phyloP scores from a whole-genome alignment of 2,797 vertebrate genomes.

The Vespertilio murinus region DNA sequence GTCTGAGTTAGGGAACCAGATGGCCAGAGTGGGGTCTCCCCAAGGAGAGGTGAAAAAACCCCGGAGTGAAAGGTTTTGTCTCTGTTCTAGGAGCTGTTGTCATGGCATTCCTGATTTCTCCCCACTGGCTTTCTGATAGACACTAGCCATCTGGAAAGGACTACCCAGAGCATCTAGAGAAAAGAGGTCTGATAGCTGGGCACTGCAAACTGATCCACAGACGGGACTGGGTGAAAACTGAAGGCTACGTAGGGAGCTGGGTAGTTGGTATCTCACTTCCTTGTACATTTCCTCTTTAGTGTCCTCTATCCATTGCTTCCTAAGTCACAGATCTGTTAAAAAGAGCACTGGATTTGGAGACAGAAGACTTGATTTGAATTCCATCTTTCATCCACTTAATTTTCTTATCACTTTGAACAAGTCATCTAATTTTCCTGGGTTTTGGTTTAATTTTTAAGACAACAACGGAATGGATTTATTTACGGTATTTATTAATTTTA shows the following conservation, averaged over 20 bases:
- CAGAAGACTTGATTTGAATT: background rate
- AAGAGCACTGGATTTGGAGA: background rate
- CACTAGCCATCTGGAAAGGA: background rate
- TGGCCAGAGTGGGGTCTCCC: background rate
- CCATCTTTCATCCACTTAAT: background rate
- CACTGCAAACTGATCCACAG: background rate
- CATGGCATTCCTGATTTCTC: background rate
- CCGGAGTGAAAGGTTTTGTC: background rate
- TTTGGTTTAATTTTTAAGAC: background rate
- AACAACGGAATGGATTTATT: background rate
- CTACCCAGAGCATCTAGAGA: background rate
- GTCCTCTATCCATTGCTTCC: background rate
- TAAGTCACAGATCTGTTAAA: background rate
- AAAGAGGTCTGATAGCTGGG: background rate
- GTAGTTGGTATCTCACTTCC: background rate
- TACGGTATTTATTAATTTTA: background rate
- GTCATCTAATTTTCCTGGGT: background rate
- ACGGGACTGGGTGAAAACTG: background rate
- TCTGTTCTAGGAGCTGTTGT: background rate
- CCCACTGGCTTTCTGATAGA: background rate
- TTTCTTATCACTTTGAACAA: constrained; percentile 15
- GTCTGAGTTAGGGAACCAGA: background rate
- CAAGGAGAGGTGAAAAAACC: background rate
- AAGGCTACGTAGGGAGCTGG: background rate
- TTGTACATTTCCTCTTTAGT: background rate